Conservation (phyloP, 2,888 invertebrate species). For the Drosophila pseudotakahashii region DNA sequence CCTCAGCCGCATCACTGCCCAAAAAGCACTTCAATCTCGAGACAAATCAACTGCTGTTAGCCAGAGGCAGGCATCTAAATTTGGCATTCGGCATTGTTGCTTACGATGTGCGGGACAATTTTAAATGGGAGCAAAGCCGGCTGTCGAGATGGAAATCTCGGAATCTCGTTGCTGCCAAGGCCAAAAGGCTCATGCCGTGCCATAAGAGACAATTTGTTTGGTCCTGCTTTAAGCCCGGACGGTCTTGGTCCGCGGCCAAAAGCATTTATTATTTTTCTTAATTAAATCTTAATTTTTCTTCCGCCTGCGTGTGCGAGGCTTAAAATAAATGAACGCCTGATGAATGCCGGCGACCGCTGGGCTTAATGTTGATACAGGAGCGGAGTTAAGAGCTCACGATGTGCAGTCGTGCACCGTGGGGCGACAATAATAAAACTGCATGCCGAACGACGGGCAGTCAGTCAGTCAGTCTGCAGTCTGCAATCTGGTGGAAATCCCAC, state of each 20-base stretch:
- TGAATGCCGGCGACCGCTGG: conserved; percentile 20
- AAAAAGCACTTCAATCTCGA: conserved; percentile 18
- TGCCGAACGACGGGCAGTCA: conserved; percentile 44
- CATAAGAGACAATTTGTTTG: conserved; percentile 59
- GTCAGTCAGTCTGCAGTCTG: conserved; percentile 37
- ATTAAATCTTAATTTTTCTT: conserved; percentile 68
- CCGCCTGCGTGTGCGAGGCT: conserved; percentile 12
- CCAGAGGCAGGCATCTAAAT: conserved; percentile 50
- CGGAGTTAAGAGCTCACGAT: conserved; percentile 9
- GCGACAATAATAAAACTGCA: conserved; percentile 58
- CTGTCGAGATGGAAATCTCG: conserved; percentile 45
- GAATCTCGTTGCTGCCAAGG: conserved; percentile 29
- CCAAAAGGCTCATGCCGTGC: conserved; percentile 36
- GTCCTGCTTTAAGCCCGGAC: conserved; percentile 19
- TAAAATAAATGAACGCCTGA: conserved; percentile 38
- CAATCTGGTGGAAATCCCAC: background rate
- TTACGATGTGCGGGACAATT: conserved; percentile 3
- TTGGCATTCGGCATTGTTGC: conserved; percentile 54
- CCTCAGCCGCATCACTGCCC: conserved; percentile 11
- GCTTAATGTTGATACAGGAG: conserved; percentile 42
- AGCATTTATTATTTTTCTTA: conserved; percentile 75
- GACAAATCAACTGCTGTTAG: conserved; percentile 61
- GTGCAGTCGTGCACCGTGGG: conserved; percentile 26
- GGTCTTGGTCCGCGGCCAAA: conserved; percentile 19
- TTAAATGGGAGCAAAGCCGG: conserved; percentile 4